Base-by-base conservation (phyloP, 1,140 invertebrate genomes). In the Microplitis demolitor region DNA sequence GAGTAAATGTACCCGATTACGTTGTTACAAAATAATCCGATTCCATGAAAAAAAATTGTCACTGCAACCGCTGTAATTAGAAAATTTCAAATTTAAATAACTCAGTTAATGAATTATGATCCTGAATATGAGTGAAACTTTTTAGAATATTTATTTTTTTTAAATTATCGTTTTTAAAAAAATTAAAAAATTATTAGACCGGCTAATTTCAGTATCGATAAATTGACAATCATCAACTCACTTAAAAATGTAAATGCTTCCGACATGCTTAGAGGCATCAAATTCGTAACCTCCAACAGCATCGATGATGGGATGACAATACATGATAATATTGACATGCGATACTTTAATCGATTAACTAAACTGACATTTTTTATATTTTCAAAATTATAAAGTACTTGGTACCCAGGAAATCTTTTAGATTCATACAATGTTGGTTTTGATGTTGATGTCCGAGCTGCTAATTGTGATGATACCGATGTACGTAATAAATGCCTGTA, bases 1-100 rank as follows among this genome's bases (percentile, higher is more conserved):
- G 89, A 80, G 74, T 90, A 91, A 68, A 91, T 79, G 70, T 88
- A 85, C 45, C 90, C 90, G 75, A 91, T 86, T 4, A 87, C 76
- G 76, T 90, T 88, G 31, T 83, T 83, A 71, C 87, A 85, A 51
- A 88, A 78, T 39, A 79, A 70, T 71, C 85, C 88, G 58, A 82
- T 66, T n/a, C 13, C 3, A 58, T 82, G 77, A 4, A 78, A 0
- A 3, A 39, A 69, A 9, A 71, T 0, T 0, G 58, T 53, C 0
- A 67, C 0, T 0, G 62, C 0, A 33, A 34, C 4, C 72, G 34
- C 82, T 83, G 51, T n/a, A 75, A 72, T 6, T n/a, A 64, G 67
- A 53, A 3, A 60, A 24, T 24, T 24, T 24, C 31, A 73, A 11
- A 53, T 9, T 66, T 4, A 24, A 50, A 69, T 11, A 54, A 35